Evolutionary conservation across 2,797 vertebrate species (phyloP), one percentile per base, ranked within the genome.

Genomic region (Uromys caudimaculatus): DNA sequence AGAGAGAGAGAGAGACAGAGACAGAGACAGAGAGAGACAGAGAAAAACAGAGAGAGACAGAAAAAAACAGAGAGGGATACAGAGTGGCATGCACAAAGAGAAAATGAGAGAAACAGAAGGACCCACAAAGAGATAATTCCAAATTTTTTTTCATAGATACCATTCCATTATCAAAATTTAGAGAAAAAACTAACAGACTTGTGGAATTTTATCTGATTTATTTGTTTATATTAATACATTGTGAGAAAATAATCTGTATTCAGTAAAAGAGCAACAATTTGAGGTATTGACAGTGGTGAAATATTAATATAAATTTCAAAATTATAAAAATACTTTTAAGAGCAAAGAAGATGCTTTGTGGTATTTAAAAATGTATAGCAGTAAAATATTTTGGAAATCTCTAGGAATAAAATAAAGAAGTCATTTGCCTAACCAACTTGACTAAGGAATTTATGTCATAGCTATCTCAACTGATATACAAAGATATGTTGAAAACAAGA

Each of bases 251-350:
- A 9, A 9, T 0, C n/a, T 56, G 9, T 32, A 58, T 54, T 41
- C 1, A 32, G 73, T 6, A 35, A 94, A 89, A 91, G 2, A 1
- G 2, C 16, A 92, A 73, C 0, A 76, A 77, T 82, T 52, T 88
- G 24, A 88, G 24, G 50, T 41, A 21, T 24, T 85, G 81, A 83
- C 69, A 71, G 60, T 50, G 8, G 35, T 9, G 9, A 16, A 56
- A 58, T 88, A 85, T 14, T 73, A 87, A 84, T 88, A 76, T 27
- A 38, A 88, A 91, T 69, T 16, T 54, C 29, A 44, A 89, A 94
- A 89, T 32, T 32, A 75, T 69, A 92, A 95, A 94, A 54, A 89
- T 13, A 84, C 24, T 52, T 52, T 35, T 21, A 89, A 47, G 21
- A 90, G 38, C 35, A 89, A 94, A 87, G 47, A 89, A 73, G 12